A percentile compares a stretch with the other conserved stretches of the same genome.
phyloP scores from a whole-genome alignment of 1,140 invertebrate genomes.

The Caenorhabditis tropicalis region DNA sequence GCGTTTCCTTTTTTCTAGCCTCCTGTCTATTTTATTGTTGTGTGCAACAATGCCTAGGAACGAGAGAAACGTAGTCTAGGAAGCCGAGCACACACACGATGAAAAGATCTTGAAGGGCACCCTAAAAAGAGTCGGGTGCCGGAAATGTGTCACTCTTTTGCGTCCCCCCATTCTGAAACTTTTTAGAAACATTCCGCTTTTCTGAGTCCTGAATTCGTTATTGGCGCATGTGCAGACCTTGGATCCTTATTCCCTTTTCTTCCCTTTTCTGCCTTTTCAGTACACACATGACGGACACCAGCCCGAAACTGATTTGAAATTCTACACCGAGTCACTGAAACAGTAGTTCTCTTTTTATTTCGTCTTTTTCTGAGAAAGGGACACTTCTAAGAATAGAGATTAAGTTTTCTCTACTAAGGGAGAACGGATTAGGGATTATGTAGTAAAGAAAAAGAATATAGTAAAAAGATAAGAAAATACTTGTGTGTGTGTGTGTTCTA shows the following conservation, averaged over 20 bases:
- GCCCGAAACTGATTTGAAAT: constrained; percentile 27
- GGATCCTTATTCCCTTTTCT: not conserved
- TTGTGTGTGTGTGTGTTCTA: not conserved
- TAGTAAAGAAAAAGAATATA: not conserved
- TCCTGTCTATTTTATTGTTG: not conserved
- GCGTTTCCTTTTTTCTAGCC: not conserved
- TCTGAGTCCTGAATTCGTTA: constrained; percentile 29
- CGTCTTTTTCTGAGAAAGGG: not conserved
- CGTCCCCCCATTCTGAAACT: not conserved
- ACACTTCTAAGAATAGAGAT: not conserved
- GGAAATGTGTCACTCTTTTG: constrained; percentile 3
- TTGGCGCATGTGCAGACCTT: not conserved
- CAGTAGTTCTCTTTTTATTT: not conserved
- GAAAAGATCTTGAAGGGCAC: not conserved
- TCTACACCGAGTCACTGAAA: not conserved
- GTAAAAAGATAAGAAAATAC: not conserved
- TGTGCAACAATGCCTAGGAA: not conserved
- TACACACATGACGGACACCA: not conserved
- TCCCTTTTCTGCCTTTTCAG: not conserved
- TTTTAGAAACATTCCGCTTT: constrained; percentile 30
- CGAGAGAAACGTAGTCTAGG: not conserved
- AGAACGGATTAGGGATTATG: constrained; percentile 14
- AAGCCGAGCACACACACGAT: not conserved
- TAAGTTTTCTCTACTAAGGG: not conserved
- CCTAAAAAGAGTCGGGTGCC: not conserved